Percentiles rank a stretch among this genome's conserved stretches.
phyloP scores from a whole-genome alignment of 2,797 vertebrate species.

The Allenopithecus nigroviridis region DNA sequence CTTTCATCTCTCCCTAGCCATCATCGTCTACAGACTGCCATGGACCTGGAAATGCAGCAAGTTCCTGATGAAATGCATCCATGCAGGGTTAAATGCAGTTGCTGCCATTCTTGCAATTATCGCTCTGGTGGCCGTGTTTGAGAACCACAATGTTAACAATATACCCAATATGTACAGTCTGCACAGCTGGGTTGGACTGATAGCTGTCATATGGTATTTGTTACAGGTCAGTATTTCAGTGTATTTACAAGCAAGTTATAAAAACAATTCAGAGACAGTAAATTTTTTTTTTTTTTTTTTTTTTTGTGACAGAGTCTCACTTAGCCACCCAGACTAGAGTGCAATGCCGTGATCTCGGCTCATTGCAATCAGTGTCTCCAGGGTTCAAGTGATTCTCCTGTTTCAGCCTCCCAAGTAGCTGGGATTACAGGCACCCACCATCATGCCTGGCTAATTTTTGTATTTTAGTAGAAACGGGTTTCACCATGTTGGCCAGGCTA shows the following conservation, averaged over 20 bases:
- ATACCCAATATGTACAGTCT: conserved; percentile 98
- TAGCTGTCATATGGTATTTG: conserved; percentile 87
- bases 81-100: conserved; percentile 89
- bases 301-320: not conserved
- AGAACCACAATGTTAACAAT: conserved; percentile 89
- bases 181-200: conserved; percentile 97
- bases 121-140: conserved; percentile 93
- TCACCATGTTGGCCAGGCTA: not conserved
- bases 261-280: not conserved
- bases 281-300: not conserved
- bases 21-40: conserved; percentile 95
- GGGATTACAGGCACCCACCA: not conserved
- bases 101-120: conserved; percentile 89
- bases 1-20: conserved; percentile 85
- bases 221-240: conserved; percentile 89
- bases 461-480: not conserved
- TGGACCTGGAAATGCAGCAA: conserved; percentile 98
- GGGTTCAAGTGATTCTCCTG: not conserved
- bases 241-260: conserved; percentile 61
- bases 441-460: not conserved
- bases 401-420: not conserved
- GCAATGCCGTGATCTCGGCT: not conserved
- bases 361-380: not conserved
- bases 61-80: conserved; percentile 93
- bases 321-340: not conserved